Evolutionary conservation across 2,888 invertebrate species (phyloP), one percentile per base, ranked within the genome.

Genomic region (Acleris holmiana): DNA sequence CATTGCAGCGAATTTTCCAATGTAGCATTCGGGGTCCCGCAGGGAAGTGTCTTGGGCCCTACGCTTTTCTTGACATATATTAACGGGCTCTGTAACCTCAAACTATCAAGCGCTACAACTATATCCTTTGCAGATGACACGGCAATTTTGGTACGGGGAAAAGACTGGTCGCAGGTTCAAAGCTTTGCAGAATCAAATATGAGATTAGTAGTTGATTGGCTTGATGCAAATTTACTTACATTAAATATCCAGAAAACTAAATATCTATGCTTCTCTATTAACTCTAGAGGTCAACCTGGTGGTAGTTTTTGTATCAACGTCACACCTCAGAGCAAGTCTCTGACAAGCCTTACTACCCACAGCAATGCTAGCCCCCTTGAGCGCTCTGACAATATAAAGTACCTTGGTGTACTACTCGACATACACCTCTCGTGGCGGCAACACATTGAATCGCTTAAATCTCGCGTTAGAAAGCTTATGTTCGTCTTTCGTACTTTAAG

Each of bases 51-150:
- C 8, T 1, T 49, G 25, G 49, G 25, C 1, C 49, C 49, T 4
- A 49, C 23, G 7, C 49, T 49, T 25, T 49, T 49, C 23, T n/a
- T 49, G 4, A 23, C n/a, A 8, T 49, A 49, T 4, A 49, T 49
- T 6, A 23, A 49, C n/a, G n/a, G n/a, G n/a, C n/a, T n/a, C n/a
- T n/a, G n/a, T n/a, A n/a, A n/a, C n/a, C n/a, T n/a, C 25, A 25
- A n/a, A 17, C 50, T 50, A n/a, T 5, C 25, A n/a, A 15, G 23
- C 6, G n/a, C 49, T 1, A 49, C 49, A 2, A 49, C 7, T 25
- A 13, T 49, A 25, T 49, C 49, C 2, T 49, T 49, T 25, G 49
- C 49, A 0, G 49, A 49, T 49, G 49, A 49, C 15, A 49, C 49
- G 0, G 49, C 49, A 15, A 23, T 49, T 13, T 5, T 49, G 13